Base-by-base conservation (phyloP, 2,113 vertebrate species). In the Conger conger region DNA sequence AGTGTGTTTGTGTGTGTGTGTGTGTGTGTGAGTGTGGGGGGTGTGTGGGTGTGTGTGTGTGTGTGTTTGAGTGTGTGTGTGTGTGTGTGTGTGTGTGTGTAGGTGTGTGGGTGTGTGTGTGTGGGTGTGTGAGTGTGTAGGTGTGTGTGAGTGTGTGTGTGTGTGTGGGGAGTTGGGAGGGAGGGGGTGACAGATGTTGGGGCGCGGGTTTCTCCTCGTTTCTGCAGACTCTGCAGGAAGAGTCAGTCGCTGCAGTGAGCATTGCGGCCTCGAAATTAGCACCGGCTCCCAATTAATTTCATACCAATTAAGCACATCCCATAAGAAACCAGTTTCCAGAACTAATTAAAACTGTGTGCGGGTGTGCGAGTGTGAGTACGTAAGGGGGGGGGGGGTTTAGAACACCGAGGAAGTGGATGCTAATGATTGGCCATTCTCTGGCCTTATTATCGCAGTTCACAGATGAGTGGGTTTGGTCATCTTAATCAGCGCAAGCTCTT, bases 141-240 rank as follows among this genome's bases (percentile, higher is more conserved):
- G 4, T 20, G 18, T 27, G n/a, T 4, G 20, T 27, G 68, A 45
- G 9, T 16, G 35, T 3, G 36, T 35, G 83, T 23, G 83, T 63
- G 40, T 42, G 73, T 17, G 42, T 4, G 33, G 35, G 82, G 45
- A 2, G 40, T 9, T 42, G 73, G 20, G 63, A 5, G 45, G 83
- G 87, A 80, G 85, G 9, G 84, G 23, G 17, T 54, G 86, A 84
- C 88, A 89, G 88, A 89, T 89, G 88, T 86, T 86, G 20, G 42
- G 20, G 81, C 73, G 83, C 76, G 83, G 82, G 83, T 77, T 37
- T 82, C 37, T 9, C 8, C 27, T 18, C 54, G 37, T 36, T 33
- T 50, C 33, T 8, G 53, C 76, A 40, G 17, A 81, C 45, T 5
- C 79, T 33, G 30, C 68, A 18, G 68, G 68, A 33, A 33, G n/a